Conservation (phyloP, 2,888 invertebrate species). For the Stegophylla sp. region DNA sequence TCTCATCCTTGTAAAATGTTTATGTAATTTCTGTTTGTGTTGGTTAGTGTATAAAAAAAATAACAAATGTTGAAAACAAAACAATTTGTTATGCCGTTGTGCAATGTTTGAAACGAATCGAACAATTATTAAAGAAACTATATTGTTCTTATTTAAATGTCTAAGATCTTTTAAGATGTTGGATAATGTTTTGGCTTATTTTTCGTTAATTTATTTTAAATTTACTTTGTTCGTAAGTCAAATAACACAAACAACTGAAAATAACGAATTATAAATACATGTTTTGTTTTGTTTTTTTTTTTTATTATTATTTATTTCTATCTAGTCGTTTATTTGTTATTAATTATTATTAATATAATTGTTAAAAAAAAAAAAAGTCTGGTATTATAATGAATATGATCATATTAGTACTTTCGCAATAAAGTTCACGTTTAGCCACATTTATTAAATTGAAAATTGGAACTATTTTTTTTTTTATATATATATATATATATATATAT, state of each 20-base stretch:
- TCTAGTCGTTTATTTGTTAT: slow-evolving; percentile 56
- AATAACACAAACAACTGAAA: slow-evolving; percentile 54
- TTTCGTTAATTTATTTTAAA: slow-evolving; percentile 51
- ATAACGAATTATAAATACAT: slow-evolving; percentile 53
- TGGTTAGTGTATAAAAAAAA: slow-evolving; percentile 54
- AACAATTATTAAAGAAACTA: slow-evolving; percentile 16
- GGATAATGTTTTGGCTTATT: slow-evolving; percentile 52
- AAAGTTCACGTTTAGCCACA: slow-evolving; percentile 43
- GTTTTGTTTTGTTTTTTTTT: slow-evolving; percentile 27
- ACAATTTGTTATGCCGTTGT: slow-evolving; percentile 15
- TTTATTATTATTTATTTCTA: no score
- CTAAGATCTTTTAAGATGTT: slow-evolving; percentile 36
- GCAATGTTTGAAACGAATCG: slow-evolving; percentile 33
- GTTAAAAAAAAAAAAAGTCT: slow-evolving; percentile 52
- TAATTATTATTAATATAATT: slow-evolving; percentile 47
- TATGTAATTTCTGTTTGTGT: slow-evolving; percentile 54
- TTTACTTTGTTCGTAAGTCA: slow-evolving; percentile 49
- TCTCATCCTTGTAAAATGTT: slow-evolving; percentile 57
- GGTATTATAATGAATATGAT: slow-evolving; percentile 48
- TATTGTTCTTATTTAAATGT: slow-evolving; percentile 37
- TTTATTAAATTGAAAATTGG: slow-evolving; percentile 49
- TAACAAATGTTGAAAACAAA: slow-evolving; percentile 30
- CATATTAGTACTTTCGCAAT: slow-evolving; percentile 46
- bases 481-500: slow-evolving; percentile 2
- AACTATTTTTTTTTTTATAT: slow-evolving; percentile 9